These are phyloP conservation scores for Chascanopsetta lugubris DNA, from an alignment of 2,113 vertebrate species.

Conservation along the genomic window DNA sequence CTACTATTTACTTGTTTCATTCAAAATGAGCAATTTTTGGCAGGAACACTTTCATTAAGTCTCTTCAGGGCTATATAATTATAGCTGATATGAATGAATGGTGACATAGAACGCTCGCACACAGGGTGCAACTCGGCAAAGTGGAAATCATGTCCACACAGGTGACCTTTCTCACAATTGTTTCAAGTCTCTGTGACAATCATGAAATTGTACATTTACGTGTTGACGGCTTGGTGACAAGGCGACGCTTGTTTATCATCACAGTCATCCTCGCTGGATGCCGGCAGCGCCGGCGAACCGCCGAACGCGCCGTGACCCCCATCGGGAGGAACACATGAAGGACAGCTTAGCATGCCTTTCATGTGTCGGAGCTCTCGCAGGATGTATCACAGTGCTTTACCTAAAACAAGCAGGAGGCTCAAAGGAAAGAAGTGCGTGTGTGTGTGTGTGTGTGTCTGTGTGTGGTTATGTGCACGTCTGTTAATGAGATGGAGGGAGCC, in stretches of 20 bases:
- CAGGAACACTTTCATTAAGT: constrained; percentile 29
- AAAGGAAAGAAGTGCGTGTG: constrained; percentile 13
- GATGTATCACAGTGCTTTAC: constrained; percentile 53
- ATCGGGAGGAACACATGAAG: constrained; percentile 71
- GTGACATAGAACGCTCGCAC: constrained; percentile 20
- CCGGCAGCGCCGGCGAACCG: constrained; percentile 31
- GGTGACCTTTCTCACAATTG: constrained; percentile 5
- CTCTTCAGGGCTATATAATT: constrained; percentile 24
- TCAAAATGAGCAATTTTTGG: constrained; percentile 5
- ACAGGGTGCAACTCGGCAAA: constrained; percentile 24
- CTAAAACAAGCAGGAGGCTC: constrained; percentile 38
- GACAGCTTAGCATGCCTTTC: constrained; percentile 73
- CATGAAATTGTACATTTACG: constrained; percentile 36
- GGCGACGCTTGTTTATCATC: constrained; percentile 36
- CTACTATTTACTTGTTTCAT: constrained; percentile 20
- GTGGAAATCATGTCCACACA: not conserved
- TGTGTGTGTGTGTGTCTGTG: constrained; percentile 28
- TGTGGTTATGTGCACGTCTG: too few relatives aligned
- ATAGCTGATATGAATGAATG: constrained; percentile 25
- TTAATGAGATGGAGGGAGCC: constrained; percentile 61
- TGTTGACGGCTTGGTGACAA: constrained; percentile 47
- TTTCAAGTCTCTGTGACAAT: constrained; percentile 55
- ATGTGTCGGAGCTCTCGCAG: constrained; percentile 56
- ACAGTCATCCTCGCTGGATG: constrained; percentile 18
- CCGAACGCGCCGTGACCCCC: constrained; percentile 55